Conservation (phyloP, 2,113 vertebrate genomes). For the Sprattus sprattus region DNA sequence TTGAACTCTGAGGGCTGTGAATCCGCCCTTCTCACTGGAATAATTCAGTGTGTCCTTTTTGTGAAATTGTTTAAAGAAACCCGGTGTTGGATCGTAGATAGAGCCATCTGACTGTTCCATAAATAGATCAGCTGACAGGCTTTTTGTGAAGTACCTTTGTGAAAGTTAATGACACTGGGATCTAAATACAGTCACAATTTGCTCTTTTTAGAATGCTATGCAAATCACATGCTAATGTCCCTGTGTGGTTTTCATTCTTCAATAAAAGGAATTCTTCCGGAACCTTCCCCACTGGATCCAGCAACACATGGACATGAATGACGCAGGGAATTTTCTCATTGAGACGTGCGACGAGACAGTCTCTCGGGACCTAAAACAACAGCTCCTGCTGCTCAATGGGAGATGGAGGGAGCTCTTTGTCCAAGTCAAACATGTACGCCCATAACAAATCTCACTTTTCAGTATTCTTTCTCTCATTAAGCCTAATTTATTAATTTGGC, state of each 20-base stretch:
- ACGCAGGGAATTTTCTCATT: constrained; percentile 96
- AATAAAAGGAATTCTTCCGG: constrained; percentile 73
- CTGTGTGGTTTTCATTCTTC: constrained; percentile 71
- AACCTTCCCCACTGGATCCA: constrained; percentile 84
- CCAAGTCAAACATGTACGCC: constrained; percentile 93
- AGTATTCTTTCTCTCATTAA: neutral
- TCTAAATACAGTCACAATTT: neutral
- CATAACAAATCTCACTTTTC: neutral
- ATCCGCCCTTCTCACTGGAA: neutral
- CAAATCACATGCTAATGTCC: constrained; percentile 65
- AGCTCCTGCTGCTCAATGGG: constrained; percentile 84
- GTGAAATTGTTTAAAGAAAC: neutral
- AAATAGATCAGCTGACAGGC: neutral
- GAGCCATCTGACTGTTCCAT: neutral
- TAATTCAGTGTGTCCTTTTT: neutral
- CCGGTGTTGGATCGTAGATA: neutral
- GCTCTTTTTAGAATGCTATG: neutral
- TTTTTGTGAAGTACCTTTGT: neutral
- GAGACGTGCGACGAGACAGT: constrained; percentile 94
- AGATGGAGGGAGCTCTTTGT: constrained; percentile 79
- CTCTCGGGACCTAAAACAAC: constrained; percentile 94
- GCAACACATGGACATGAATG: constrained; percentile 96
- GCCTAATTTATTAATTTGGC: neutral
- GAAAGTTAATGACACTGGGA: neutral
- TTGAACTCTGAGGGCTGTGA: neutral